phyloP scores from a whole-genome alignment of 2,113 vertebrate species.

The Syngnathus scovelli region DNA sequence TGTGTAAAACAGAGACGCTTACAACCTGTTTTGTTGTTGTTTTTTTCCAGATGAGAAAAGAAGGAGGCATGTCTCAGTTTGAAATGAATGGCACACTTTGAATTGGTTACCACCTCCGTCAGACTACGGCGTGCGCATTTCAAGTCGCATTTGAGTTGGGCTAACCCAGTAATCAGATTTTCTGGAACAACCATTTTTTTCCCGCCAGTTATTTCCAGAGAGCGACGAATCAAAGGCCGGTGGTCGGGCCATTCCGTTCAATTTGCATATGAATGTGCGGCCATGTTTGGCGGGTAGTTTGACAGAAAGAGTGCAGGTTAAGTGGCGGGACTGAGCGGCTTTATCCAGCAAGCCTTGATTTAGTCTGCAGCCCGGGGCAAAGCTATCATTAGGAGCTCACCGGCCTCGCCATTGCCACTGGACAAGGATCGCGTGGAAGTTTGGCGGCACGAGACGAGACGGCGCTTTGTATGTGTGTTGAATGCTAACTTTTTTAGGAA shows the following conservation, averaged over 20 bases:
- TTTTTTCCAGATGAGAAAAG: not conserved
- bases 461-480: not conserved
- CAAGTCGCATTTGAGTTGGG: not conserved
- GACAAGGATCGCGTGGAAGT: not conserved
- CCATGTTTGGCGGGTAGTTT: not conserved
- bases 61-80: not conserved
- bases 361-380: constrained; percentile 3
- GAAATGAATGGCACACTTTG: not conserved
- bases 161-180: not conserved
- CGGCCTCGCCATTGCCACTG: not conserved
- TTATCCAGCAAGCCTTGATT: constrained; percentile 6
- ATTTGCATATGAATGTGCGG: not conserved
- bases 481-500: not conserved
- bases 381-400: constrained; percentile 5
- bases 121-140: not conserved
- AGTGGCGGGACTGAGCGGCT: not conserved
- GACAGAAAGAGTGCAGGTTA: not conserved
- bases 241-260: not conserved
- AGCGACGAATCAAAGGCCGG: not conserved
- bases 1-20: not conserved
- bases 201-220: not conserved
- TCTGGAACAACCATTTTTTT: not conserved
- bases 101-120: not conserved
- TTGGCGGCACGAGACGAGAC: not conserved
- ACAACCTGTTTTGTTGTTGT: not conserved